Percentiles rank a stretch among this genome's conserved stretches.
phyloP scores from a whole-genome alignment of 2,888 invertebrate species.

The Hypselothyrea guttata region DNA sequence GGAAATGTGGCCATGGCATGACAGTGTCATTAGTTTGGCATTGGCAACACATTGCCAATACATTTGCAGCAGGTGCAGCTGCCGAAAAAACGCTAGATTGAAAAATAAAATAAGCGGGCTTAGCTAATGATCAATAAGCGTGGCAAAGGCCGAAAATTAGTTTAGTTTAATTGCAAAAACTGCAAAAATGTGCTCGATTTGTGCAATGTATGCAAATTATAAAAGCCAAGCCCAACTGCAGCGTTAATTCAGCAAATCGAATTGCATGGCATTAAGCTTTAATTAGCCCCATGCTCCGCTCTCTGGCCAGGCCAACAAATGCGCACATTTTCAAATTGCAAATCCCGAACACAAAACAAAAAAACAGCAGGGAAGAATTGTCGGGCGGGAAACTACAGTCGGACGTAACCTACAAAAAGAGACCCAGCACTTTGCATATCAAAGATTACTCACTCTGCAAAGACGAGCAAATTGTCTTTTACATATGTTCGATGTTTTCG shows the following conservation, averaged over 20 bases:
- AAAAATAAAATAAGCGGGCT: conserved; percentile 13
- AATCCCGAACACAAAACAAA: conserved; percentile 35
- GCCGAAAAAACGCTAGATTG: conserved; percentile 20
- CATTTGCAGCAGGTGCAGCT: conserved; percentile 71
- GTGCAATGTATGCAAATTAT: conserved; percentile 62
- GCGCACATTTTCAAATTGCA: conserved; percentile 17
- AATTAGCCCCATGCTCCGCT: conserved; percentile 46
- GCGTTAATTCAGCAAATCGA: conserved; percentile 68
- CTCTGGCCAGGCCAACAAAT: conserved; percentile 3
- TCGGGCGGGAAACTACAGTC: too few species aligned
- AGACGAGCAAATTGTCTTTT: too few species aligned
- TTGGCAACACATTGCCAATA: conserved; percentile 76
- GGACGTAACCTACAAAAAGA: too few species aligned
- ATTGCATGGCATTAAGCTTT: conserved; percentile 62
- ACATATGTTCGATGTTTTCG: too few species aligned
- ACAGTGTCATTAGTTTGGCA: conserved; percentile 72
- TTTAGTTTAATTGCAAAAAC: conserved; percentile 65
- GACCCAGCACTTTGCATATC: too few species aligned
- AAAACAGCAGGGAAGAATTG: too few species aligned
- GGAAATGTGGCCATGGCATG: conserved; percentile 27
- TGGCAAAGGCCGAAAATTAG: conserved; percentile 50
- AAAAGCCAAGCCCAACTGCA: conserved; percentile 44
- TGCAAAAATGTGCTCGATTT: conserved; percentile 29
- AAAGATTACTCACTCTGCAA: too few species aligned
- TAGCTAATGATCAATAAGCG: conserved; percentile 51